These are phyloP conservation scores for Drosophila simulans DNA, from an alignment of 1,140 invertebrate genomes.

Conservation along the genomic window DNA sequence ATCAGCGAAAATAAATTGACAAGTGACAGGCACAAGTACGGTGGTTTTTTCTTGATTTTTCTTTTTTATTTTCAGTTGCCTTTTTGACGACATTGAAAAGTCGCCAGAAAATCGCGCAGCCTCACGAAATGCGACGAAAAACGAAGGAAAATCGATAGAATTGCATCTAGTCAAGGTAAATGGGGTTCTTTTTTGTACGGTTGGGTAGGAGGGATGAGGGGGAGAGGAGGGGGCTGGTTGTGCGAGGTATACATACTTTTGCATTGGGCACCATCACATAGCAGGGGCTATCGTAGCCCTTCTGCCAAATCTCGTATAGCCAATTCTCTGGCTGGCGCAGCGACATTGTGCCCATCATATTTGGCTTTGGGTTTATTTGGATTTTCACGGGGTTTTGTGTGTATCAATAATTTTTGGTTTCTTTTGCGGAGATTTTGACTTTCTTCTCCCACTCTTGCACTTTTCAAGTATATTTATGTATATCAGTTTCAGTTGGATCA, in stretches of 20 bases:
- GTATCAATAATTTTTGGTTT: conserved; percentile 13
- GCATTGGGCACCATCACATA: conserved; percentile 88
- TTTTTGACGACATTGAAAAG: conserved; percentile 47
- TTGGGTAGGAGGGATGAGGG: neutral
- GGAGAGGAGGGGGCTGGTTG: neutral
- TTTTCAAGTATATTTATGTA: neutral
- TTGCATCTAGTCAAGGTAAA: conserved; percentile 62
- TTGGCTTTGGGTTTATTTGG: conserved; percentile 31
- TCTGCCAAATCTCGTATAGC: conserved; percentile 88
- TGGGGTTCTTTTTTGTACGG: conserved; percentile 9
- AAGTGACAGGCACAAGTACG: conserved; percentile 11
- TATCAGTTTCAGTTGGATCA: conserved; percentile 21
- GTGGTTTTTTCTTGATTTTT: neutral
- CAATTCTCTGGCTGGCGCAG: conserved; percentile 85
- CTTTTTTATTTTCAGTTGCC: conserved; percentile 6
- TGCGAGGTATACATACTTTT: conserved; percentile 86
- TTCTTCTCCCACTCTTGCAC: conserved; percentile 25
- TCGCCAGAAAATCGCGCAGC: conserved; percentile 39
- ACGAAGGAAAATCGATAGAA: conserved; percentile 66
- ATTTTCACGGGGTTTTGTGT: conserved; percentile 15
- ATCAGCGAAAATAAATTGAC: conserved; percentile 25
- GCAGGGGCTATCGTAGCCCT: conserved; percentile 87
- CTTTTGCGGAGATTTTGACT: conserved; percentile 18
- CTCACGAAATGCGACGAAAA: conserved; percentile 43
- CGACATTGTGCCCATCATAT: conserved; percentile 84